Conservation (phyloP, 2,113 vertebrate species). For the Pungitius pungitius region DNA sequence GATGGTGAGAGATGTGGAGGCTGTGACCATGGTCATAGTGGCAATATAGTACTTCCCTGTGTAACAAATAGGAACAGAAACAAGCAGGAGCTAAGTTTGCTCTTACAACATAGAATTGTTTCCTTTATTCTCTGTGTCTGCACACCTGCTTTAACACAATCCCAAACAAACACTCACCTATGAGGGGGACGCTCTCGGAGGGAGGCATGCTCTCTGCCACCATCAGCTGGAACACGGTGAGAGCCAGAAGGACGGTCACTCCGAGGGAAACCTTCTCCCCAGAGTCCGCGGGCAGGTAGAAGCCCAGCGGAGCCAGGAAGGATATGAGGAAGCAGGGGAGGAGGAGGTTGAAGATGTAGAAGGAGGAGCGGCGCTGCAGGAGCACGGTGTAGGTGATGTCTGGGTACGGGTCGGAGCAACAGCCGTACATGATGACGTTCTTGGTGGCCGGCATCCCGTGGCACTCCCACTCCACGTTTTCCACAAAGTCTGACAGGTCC, state of each 20-base stretch:
- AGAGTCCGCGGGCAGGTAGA: constrained; percentile 97
- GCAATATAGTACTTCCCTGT: constrained; percentile 98
- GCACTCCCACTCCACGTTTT: constrained; percentile 98
- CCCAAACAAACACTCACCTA: constrained; percentile 82
- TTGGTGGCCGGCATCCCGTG: constrained; percentile 95
- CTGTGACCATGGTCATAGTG: constrained; percentile 98
- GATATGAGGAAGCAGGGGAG: constrained; percentile 97
- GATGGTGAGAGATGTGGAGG: constrained; percentile 94
- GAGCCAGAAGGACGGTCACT: constrained; percentile 93
- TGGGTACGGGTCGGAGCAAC: constrained; percentile 96
- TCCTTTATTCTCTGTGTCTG: not conserved
- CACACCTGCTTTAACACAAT: not conserved
- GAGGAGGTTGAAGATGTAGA: constrained; percentile 96
- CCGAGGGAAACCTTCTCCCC: constrained; percentile 98
- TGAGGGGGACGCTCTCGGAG: constrained; percentile 95
- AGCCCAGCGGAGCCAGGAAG: constrained; percentile 94
- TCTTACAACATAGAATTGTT: not conserved
- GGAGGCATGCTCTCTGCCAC: constrained; percentile 99
- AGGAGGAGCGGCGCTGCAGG: constrained; percentile 93
- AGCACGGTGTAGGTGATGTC: constrained; percentile 95
- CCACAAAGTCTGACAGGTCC: constrained; percentile 94
- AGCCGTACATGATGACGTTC: constrained; percentile 95
- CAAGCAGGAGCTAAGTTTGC: not conserved
- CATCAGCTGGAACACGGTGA: constrained; percentile 98
- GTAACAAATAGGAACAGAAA: constrained; percentile 22